These are phyloP conservation scores for Caenorhabditis imperialis DNA, from an alignment of 2,888 invertebrate species.

Conservation along the genomic window DNA sequence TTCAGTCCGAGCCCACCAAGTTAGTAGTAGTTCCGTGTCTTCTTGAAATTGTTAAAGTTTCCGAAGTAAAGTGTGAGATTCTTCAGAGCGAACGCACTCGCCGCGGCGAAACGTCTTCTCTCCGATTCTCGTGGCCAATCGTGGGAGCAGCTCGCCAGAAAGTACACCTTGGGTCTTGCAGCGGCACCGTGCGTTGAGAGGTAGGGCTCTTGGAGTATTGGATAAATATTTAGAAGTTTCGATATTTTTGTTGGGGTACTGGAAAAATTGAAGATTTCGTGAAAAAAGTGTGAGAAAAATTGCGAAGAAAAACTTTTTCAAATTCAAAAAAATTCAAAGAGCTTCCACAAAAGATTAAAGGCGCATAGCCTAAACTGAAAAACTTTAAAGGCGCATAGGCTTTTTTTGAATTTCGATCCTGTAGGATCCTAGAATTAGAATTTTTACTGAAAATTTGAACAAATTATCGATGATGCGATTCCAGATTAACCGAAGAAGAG, in stretches of 20 bases:
- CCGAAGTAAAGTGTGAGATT: neutral
- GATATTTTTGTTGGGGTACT: too few species aligned
- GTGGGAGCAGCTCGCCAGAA: constrained; percentile 63
- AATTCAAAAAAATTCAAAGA: too few species aligned
- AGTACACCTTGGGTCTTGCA: constrained; percentile 48
- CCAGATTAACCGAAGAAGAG: constrained; percentile 63
- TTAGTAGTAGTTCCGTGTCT: too few species aligned
- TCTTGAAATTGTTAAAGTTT: too few species aligned
- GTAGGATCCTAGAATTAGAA: too few species aligned
- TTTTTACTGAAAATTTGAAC: neutral
- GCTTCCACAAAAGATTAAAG: too few species aligned
- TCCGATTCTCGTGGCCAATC: constrained; percentile 61
- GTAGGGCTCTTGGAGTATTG: constrained; percentile 30
- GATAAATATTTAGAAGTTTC: too few species aligned
- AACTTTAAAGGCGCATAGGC: too few species aligned
- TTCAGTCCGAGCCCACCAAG: constrained; percentile 49
- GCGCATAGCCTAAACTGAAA: too few species aligned
- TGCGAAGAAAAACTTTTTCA: too few species aligned
- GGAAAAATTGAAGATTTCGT: too few species aligned
- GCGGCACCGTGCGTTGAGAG: constrained; percentile 63
- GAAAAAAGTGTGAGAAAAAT: neutral
- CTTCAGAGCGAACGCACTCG: constrained; percentile 58
- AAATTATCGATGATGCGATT: constrained; percentile 1
- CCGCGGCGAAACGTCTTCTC: constrained; percentile 61
- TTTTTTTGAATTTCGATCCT: too few species aligned